Evolutionary conservation across 2,113 vertebrate species (phyloP), one percentile per base, ranked within the genome.

Genomic region (Lophochroa leadbeateri): DNA sequence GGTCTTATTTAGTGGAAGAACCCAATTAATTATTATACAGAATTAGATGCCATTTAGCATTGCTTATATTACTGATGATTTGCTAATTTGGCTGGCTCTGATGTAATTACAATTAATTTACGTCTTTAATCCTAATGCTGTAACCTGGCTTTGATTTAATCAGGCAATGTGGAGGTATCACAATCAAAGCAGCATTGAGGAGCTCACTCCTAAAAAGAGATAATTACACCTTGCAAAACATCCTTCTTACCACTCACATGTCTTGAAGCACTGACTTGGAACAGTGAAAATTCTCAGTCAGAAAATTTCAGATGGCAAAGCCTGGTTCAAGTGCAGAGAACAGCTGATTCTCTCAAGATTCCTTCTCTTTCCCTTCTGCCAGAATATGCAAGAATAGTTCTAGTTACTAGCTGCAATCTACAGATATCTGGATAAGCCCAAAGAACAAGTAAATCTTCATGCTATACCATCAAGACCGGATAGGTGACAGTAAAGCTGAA

Each of bases 41-140:
- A 97, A 96, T 95, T 96, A 96, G 96, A 94, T 94, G 88, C 95
- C 95, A 96, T 95, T 97, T 94, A 97, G 70, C 88, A 82, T 95
- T 96, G 96, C 95, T 97, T 96, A 92, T 94, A 94, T 94, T 96
- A 92, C 95, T 95, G 96, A 96, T 96, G 92, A 96, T 83, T 96
- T 2, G 81, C 88, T 96, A 96, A 97, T 97, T 97, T 94, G 77
- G 44, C 86, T 94, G 86, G 77, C 94, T 96, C 94, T 97, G 96
- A 96, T 96, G 74, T 92, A 96, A 96, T 97, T 96, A 96, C 94
- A 96, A 96, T 97, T 96, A 96, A 96, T 97, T 96, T 96, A 94
- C 4, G 31, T 95, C 74, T 91, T 94, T 95, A 96, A 94, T 96
- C 88, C 96, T 96, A 95, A 96, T 91, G 83, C 61, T 94, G 81